These are phyloP conservation scores for Smittia aterrima DNA, from an alignment of 2,888 invertebrate genomes.

Conservation along the genomic window DNA sequence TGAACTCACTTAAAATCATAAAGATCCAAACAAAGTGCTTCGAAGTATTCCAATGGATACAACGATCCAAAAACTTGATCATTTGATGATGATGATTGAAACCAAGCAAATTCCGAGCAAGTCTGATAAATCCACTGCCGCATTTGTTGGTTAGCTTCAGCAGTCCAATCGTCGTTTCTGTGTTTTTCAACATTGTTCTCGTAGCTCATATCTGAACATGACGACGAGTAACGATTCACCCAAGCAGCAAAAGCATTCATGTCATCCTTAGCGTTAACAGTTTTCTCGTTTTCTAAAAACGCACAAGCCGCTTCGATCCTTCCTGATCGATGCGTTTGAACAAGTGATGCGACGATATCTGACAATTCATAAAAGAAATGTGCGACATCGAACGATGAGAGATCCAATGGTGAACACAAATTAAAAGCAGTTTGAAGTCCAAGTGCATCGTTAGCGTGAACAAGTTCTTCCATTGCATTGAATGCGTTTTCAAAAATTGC, in stretches of 20 bases:
- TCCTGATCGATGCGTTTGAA: conserved; percentile 35
- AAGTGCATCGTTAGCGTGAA: background rate
- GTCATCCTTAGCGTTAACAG: background rate
- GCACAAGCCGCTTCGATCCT: conserved; percentile 21
- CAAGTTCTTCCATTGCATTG: conserved; percentile 28
- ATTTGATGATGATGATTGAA: conserved; percentile 66
- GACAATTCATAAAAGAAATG: conserved; percentile 35
- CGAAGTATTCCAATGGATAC: conserved; percentile 48
- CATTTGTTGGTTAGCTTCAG: conserved; percentile 42
- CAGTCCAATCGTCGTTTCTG: background rate
- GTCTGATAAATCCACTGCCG: conserved; percentile 81
- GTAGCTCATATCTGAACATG: conserved; percentile 22
- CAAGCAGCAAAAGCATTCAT: conserved; percentile 10
- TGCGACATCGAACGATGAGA: conserved; percentile 23
- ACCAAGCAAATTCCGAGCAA: conserved; percentile 84
- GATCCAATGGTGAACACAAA: conserved; percentile 35
- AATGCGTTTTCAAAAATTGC: conserved; percentile 37
- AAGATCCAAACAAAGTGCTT: conserved; percentile 48
- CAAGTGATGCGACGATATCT: conserved; percentile 31
- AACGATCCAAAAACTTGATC: conserved; percentile 58
- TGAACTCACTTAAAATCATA: conserved; percentile 45
- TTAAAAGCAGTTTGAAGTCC: conserved; percentile 26
- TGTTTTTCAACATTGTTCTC: background rate
- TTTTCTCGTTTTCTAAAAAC: background rate
- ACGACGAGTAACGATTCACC: background rate